Evolutionary conservation across 2,888 invertebrate genomes (phyloP), one percentile per base, ranked within the genome.

Genomic region (Platycheirus rosarum): DNA sequence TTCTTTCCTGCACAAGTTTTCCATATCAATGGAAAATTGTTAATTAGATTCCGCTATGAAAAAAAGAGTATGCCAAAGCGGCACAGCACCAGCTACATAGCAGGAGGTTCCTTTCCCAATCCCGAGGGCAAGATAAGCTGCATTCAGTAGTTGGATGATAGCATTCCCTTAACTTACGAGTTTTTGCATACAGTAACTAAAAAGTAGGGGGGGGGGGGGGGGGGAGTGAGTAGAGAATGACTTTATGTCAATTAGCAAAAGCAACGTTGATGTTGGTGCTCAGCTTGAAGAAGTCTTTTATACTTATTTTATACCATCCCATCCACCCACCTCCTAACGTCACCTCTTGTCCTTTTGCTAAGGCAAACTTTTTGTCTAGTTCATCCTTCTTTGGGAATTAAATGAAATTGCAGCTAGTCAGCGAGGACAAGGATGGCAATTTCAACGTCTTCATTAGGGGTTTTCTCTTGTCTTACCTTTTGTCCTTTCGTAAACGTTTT

Each of bases 1-100:
- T 63, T 46, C 37, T 9, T 20, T 37, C 26, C 55, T 42, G 48
- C 55, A 57, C 13, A 18, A 71, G 77, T 55, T 70, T 71, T 77
- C 55, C 71, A 77, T 77, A 77, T 90, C 89, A 89, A 89, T 90
- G 89, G 88, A 90, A 89, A 90, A 90, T 89, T 90, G 89, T 90
- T 90, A 90, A 90, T 90, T 89, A 90, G 89, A 89, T 89, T 89
- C 88, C 87, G 65, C 18, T 48, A 26, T 51, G 35, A 42, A 71
- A 63, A 65, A 63, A 42, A 66, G 65, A 37, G 26, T 14, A 16
- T 16, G 0, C 13, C 40, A 40, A 32, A 42, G 20, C 48, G 53
- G 57, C 68, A 14, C 48, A 57, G 57, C 68, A 57, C 35, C 32
- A 49, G 29, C 13, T 29, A 6, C 26, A 66, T 11, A 40, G 51